Conservation (phyloP, 1,140 invertebrate species). For the Geopemphigus sp. region DNA sequence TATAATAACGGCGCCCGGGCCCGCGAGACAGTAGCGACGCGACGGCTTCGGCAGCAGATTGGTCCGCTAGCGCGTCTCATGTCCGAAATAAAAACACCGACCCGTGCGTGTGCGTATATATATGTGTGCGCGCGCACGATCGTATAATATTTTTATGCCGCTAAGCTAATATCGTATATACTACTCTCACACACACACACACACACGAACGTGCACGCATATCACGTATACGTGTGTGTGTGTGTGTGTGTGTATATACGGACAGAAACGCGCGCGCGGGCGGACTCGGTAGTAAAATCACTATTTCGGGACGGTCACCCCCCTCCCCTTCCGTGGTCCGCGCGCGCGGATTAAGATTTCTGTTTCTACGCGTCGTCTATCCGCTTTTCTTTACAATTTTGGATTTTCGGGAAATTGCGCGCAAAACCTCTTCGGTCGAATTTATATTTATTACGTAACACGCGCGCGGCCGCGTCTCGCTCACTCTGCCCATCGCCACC, state of each 20-base stretch:
- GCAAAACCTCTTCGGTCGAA: neutral
- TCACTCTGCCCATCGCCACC: neutral
- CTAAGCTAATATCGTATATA: neutral
- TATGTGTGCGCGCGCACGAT: neutral
- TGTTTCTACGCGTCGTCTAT: neutral
- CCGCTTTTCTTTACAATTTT: neutral
- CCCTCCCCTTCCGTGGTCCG: neutral
- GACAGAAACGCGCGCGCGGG: neutral
- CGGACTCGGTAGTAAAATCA: conserved; percentile 34
- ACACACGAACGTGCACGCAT: neutral
- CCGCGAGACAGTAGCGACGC: neutral
- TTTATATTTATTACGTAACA: conserved; percentile 9
- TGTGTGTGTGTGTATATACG: neutral
- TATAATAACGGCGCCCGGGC: too few species aligned
- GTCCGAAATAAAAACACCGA: conserved; percentile 15
- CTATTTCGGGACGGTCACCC: neutral
- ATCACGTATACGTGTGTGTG: neutral
- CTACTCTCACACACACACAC: neutral
- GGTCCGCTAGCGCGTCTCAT: neutral
- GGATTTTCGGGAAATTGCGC: conserved; percentile 7
- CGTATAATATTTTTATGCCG: conserved; percentile 38
- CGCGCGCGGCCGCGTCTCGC: too few species aligned
- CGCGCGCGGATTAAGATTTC: conserved; percentile 25
- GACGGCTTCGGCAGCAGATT: conserved; percentile 2
- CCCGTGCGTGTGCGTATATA: neutral